Evolutionary conservation across 1,140 invertebrate genomes (phyloP).

Genomic region (Eriosoma lanigerum): DNA sequence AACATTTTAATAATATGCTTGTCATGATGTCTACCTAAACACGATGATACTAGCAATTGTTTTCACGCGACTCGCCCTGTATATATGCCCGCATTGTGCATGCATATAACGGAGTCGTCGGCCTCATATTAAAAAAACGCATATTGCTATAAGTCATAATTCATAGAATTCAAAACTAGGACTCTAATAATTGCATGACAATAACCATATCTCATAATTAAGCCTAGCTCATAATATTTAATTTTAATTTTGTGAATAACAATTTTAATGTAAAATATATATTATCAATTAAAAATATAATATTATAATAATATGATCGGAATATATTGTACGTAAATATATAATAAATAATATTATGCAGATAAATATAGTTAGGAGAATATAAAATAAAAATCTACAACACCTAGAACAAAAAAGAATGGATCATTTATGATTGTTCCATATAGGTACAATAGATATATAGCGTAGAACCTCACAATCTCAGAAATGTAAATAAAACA

Average conservation of each 20-base stretch:
- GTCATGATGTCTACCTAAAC: neutral
- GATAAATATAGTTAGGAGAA: neutral
- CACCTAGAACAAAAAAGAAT: too few relatives aligned
- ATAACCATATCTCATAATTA: neutral
- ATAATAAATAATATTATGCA: too few relatives aligned
- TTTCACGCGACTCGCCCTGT: conserved; percentile 1
- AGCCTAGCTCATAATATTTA: too few relatives aligned
- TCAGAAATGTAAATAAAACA: too few relatives aligned
- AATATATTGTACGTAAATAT: too few relatives aligned
- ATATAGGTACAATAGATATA: neutral
- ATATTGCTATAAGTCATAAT: neutral
- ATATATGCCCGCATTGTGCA: conserved; percentile 17
- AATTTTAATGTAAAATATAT: too few relatives aligned
- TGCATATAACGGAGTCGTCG: conserved; percentile 2
- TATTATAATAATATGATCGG: too few relatives aligned
- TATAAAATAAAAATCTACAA: too few relatives aligned
- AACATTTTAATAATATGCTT: too few relatives aligned
- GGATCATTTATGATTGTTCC: too few relatives aligned
- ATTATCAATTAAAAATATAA: neutral
- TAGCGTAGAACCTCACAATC: neutral
- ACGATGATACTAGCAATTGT: conserved; percentile 1
- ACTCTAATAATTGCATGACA: neutral
- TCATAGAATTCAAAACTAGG: neutral
- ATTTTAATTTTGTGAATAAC: too few relatives aligned
- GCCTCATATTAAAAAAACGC: conserved; percentile 24